Percentiles rank a stretch among this genome's conserved stretches.
These are phyloP conservation scores for Copidosoma aretas DNA, from an alignment of 2,888 invertebrate species.

Conservation along the genomic window DNA sequence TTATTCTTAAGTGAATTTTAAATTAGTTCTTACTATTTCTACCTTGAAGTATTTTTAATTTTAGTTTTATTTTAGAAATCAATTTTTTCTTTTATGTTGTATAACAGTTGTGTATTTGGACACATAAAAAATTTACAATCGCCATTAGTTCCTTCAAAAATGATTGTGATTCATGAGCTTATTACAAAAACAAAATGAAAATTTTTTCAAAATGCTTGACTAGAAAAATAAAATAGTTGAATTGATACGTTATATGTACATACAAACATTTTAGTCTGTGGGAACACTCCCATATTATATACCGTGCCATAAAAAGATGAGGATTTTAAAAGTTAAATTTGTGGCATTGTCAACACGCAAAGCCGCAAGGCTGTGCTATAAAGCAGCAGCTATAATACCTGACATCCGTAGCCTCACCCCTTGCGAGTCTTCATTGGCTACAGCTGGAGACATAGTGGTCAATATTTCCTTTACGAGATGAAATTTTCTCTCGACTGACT, in stretches of 20 bases:
- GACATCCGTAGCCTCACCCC: too few species aligned
- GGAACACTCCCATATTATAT: constrained; percentile 49
- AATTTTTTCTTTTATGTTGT: neutral
- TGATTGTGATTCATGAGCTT: constrained; percentile 39
- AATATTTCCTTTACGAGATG: too few species aligned
- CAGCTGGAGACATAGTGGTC: too few species aligned
- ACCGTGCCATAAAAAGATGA: constrained; percentile 48
- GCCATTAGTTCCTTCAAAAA: constrained; percentile 29
- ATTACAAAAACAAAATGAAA: constrained; percentile 31
- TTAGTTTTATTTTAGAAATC: neutral
- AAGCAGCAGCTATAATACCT: too few species aligned
- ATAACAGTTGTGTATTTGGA: neutral
- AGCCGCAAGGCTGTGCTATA: too few species aligned
- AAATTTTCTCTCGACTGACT: too few species aligned
- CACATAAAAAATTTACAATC: constrained; percentile 27
- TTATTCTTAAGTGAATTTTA: neutral
- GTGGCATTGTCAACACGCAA: too few species aligned
- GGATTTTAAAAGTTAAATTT: too few species aligned
- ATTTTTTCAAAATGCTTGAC: constrained; percentile 17
- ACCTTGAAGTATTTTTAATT: neutral
- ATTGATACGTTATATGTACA: constrained; percentile 32
- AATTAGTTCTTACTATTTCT: neutral
- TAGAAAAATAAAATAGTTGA: constrained; percentile 30
- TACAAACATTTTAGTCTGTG: constrained; percentile 32
- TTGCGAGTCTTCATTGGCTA: too few species aligned